A percentile compares a stretch with the other conserved stretches of the same genome.
Evolutionary conservation across 2,113 vertebrate species (phyloP).

Genomic region (Notiomystis cincta): DNA sequence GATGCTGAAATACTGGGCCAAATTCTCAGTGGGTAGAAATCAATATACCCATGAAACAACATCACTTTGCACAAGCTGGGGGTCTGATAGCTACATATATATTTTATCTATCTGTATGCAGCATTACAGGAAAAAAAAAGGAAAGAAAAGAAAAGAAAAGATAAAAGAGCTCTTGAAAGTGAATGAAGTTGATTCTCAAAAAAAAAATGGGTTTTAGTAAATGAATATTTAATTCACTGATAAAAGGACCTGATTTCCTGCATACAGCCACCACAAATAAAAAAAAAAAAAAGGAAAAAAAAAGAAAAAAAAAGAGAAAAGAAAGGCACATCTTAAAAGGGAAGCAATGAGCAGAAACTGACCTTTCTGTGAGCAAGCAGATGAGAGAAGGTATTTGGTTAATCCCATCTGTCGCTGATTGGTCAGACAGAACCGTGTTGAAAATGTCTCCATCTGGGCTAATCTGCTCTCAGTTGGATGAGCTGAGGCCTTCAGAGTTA

Average conservation of each 20-base stretch:
- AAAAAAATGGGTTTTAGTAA: constrained; percentile 74
- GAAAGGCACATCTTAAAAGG: constrained; percentile 79
- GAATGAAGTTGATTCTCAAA: constrained; percentile 77
- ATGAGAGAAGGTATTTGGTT: constrained; percentile 90
- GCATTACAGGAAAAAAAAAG: background rate
- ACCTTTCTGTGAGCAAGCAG: constrained; percentile 89
- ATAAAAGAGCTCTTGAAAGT: constrained; percentile 78
- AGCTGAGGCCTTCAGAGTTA: constrained; percentile 87
- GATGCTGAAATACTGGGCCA: background rate
- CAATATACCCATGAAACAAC: background rate
- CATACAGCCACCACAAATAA: constrained; percentile 68
- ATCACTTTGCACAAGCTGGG: background rate
- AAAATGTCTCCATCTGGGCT: constrained; percentile 92
- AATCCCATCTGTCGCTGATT: constrained; percentile 87
- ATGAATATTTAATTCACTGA: constrained; percentile 85
- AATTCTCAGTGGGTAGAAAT: constrained; percentile 7
- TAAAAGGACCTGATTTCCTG: constrained; percentile 79
- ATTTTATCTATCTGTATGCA: constrained; percentile 17
- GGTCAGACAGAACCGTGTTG: constrained; percentile 82
- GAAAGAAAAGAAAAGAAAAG: constrained; percentile 33
- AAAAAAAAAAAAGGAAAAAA: background rate
- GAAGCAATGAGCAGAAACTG: constrained; percentile 87
- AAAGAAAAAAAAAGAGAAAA: background rate
- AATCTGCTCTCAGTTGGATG: constrained; percentile 90
- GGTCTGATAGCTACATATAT: background rate